phyloP scores from a whole-genome alignment of 2,888 invertebrate genomes.

The Diabrotica balteata region DNA sequence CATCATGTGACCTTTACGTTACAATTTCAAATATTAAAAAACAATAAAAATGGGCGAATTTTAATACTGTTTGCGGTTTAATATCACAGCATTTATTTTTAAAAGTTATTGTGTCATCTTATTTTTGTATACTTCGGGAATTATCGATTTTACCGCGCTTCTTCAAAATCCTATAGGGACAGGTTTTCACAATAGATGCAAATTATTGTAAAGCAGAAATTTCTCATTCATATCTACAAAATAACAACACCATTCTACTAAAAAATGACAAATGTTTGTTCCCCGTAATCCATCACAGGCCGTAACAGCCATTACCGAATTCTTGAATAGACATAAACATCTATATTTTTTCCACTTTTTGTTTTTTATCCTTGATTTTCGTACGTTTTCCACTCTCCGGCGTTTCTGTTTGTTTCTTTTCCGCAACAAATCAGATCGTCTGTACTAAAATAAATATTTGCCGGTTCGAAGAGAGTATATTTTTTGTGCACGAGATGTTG shows the following conservation, averaged over 20 bases:
- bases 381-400: constrained; percentile 15
- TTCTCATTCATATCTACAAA: constrained; percentile 8
- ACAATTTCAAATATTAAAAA: too few species aligned
- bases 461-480: constrained; percentile 21
- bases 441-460: constrained; percentile 28
- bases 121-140: not conserved
- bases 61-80: too few species aligned
- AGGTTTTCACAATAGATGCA: constrained; percentile 6
- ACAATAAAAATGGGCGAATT: too few species aligned
- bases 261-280: constrained; percentile 12
- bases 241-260: not conserved
- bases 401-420: constrained; percentile 26
- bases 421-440: constrained; percentile 26
- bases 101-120: too few species aligned
- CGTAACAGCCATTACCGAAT: constrained; percentile 15
- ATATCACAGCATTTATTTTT: too few species aligned
- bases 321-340: constrained; percentile 23
- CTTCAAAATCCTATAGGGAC: constrained; percentile 1
- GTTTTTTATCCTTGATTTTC: constrained; percentile 17
- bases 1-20: too few species aligned
- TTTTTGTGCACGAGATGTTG: constrained; percentile 4
- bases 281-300: constrained; percentile 17
- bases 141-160: not conserved
- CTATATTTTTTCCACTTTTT: constrained; percentile 13
- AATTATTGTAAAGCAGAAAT: constrained; percentile 6